Evolutionary conservation across 2,888 invertebrate species (phyloP).

Genomic region (Smittia sp.): DNA sequence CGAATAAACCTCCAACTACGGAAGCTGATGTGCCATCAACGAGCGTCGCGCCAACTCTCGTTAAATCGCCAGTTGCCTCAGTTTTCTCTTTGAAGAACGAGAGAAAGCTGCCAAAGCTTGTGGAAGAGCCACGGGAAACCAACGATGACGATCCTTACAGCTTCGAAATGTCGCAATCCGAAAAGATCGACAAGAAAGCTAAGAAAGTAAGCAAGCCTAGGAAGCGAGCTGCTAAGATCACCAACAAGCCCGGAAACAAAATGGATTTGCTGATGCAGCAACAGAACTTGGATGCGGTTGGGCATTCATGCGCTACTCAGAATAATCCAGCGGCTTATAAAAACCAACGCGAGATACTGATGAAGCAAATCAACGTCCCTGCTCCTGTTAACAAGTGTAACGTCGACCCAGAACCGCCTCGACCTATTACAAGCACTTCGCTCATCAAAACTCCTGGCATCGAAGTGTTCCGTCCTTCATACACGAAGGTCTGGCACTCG

Average conservation of each 20-base stretch:
- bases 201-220: neutral
- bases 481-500: neutral
- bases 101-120: neutral
- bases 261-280: conserved; percentile 1
- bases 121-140: neutral
- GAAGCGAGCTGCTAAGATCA: too few relatives aligned
- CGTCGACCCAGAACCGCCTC: neutral
- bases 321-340: neutral
- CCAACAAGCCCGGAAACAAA: neutral
- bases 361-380: neutral
- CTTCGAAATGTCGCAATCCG: neutral
- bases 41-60: too few relatives aligned
- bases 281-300: neutral
- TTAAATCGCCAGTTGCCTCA: neutral
- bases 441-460: too few relatives aligned
- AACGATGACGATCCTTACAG: neutral
- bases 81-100: neutral
- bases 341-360: neutral
- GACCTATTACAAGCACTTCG: neutral
- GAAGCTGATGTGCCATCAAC: neutral
- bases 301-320: neutral
- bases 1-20: neutral
- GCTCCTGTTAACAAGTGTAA: neutral
- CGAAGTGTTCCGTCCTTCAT: neutral
- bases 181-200: neutral